phyloP scores from a whole-genome alignment of 1,140 invertebrate genomes.

The Orchesella cincta region DNA sequence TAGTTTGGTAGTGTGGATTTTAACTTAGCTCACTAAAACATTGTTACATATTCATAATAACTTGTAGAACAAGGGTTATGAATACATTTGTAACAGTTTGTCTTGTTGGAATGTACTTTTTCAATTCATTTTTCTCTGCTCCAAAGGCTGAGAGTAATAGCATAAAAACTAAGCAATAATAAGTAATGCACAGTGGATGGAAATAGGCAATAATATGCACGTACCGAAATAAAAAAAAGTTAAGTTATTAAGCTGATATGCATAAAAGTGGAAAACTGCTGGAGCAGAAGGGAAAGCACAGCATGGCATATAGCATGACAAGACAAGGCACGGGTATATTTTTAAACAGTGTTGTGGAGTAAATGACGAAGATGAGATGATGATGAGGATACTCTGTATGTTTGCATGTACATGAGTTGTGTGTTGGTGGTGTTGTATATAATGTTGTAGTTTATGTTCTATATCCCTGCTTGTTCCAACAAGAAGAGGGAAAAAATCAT shows the following conservation, averaged over 20 bases:
- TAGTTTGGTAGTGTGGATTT: neutral
- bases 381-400: neutral
- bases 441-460: too few species aligned
- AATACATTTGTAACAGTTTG: neutral
- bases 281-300: neutral
- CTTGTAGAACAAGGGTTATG: neutral
- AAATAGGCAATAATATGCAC: too few species aligned
- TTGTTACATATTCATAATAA: slow-evolving; percentile 17
- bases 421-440: too few species aligned
- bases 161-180: too few species aligned
- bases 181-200: too few species aligned
- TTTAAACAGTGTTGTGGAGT: neutral
- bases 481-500: slow-evolving; percentile 35
- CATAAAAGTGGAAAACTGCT: slow-evolving; percentile 11
- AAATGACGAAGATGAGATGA: neutral
- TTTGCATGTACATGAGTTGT: neutral
- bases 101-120: neutral
- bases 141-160: too few species aligned
- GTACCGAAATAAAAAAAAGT: slow-evolving; percentile 4
- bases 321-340: neutral
- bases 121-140: neutral
- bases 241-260: slow-evolving; percentile 22
- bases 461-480: too few species aligned
- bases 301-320: too few species aligned
- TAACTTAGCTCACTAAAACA: neutral